These are phyloP conservation scores for Caretta caretta DNA, from an alignment of 2,113 vertebrate genomes.

Conservation along the genomic window DNA sequence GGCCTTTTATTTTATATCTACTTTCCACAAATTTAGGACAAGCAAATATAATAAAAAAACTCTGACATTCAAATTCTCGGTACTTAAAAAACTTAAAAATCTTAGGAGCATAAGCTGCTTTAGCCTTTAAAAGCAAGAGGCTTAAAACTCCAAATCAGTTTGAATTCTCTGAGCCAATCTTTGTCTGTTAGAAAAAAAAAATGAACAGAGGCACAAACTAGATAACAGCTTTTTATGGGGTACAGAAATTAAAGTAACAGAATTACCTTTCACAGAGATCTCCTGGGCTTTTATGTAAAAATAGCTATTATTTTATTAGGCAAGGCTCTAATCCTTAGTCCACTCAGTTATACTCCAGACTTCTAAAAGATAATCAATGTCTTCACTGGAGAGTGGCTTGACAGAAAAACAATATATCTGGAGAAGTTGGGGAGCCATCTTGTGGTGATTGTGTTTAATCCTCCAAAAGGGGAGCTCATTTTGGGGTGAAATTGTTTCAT, in stretches of 20 bases:
- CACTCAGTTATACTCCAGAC: slow-evolving; percentile 65
- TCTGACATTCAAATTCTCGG: slow-evolving; percentile 32
- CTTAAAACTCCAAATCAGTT: slow-evolving; percentile 73
- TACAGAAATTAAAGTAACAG: slow-evolving; percentile 78
- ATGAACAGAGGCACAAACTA: slow-evolving; percentile 69
- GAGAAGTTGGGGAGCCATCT: slow-evolving; percentile 71
- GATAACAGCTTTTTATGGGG: slow-evolving; percentile 75
- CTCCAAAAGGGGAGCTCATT: not conserved
- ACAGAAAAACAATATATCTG: slow-evolving; percentile 22
- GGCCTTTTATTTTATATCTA: not conserved
- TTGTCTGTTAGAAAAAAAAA: slow-evolving; percentile 33
- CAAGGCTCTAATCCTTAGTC: slow-evolving; percentile 73
- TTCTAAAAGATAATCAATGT: slow-evolving; percentile 74
- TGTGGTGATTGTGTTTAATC: slow-evolving; percentile 58
- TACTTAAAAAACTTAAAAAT: slow-evolving; percentile 51
- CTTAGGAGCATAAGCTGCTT: slow-evolving; percentile 62
- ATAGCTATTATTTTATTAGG: slow-evolving; percentile 81
- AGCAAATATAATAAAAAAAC: not conserved
- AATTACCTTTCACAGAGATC: slow-evolving; percentile 78
- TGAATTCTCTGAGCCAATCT: slow-evolving; percentile 68
- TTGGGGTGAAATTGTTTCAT: not conserved
- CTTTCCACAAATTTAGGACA: not conserved
- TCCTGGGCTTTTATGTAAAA: slow-evolving; percentile 77
- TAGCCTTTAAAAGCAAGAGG: slow-evolving; percentile 62
- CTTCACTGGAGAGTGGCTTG: slow-evolving; percentile 42